phyloP scores from a whole-genome alignment of 2,888 invertebrate genomes.

The Thymelicus lineola region DNA sequence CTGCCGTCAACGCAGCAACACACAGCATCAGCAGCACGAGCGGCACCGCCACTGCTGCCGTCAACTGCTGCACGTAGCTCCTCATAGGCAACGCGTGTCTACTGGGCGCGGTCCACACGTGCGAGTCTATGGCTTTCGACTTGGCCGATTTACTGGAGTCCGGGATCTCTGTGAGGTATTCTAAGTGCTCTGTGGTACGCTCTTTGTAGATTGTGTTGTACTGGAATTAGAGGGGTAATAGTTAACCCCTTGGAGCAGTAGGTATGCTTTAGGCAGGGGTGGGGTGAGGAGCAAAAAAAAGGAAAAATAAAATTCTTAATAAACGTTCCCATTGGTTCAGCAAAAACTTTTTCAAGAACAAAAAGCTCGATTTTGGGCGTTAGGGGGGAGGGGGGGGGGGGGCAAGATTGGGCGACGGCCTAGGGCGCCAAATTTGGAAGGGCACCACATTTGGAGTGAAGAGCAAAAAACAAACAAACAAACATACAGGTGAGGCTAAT shows the following conservation, averaged over 20 bases:
- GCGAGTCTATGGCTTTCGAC: conserved; percentile 50
- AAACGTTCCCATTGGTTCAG: too few relatives aligned
- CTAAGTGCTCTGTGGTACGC: conserved; percentile 63
- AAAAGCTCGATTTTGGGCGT: too few relatives aligned
- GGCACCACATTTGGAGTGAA: too few relatives aligned
- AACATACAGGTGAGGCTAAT: too few relatives aligned
- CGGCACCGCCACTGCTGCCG: conserved; percentile 89
- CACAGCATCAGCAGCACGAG: conserved; percentile 87
- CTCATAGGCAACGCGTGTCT: conserved; percentile 87
- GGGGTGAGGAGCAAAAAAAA: too few relatives aligned
- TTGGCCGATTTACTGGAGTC: conserved; percentile 52
- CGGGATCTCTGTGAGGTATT: conserved; percentile 65
- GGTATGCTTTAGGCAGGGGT: too few relatives aligned
- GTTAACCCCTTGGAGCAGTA: neutral
- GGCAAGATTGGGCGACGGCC: too few relatives aligned
- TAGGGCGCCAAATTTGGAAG: too few relatives aligned
- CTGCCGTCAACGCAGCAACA: conserved; percentile 87
- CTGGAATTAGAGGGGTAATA: conserved; percentile 51
- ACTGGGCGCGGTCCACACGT: conserved; percentile 86
- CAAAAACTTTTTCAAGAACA: too few relatives aligned
- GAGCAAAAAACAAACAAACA: too few relatives aligned
- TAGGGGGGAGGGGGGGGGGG: too few relatives aligned
- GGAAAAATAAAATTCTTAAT: too few relatives aligned
- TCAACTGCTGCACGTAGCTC: conserved; percentile 88
- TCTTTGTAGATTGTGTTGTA: conserved; percentile 74